These are phyloP conservation scores for Spea bombifrons DNA, from an alignment of 2,113 vertebrate species.

Conservation along the genomic window DNA sequence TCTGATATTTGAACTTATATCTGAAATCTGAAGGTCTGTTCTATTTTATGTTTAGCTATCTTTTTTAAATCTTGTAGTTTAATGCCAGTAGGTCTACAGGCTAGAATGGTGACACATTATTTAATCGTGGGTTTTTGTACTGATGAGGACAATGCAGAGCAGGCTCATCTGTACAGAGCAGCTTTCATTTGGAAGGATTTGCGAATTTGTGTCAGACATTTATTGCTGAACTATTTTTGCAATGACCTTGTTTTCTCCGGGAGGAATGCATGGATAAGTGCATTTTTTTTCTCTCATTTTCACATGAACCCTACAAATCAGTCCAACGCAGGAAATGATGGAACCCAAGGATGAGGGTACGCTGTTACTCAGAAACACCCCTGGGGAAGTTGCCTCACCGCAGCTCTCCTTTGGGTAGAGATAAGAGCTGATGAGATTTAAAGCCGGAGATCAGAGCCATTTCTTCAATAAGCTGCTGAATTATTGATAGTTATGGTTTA, in stretches of 20 bases:
- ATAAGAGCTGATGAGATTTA: constrained; percentile 34
- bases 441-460: constrained; percentile 23
- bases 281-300: constrained; percentile 2
- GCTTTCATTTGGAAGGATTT: not conserved
- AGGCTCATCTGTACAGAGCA: not conserved
- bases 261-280: not conserved
- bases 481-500: constrained; percentile 9
- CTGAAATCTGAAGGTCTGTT: no score
- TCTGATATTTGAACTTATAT: no score
- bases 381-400: constrained; percentile 14
- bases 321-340: constrained; percentile 21
- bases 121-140: not conserved
- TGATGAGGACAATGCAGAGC: not conserved
- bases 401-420: constrained; percentile 15
- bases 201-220: not conserved
- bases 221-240: constrained; percentile 25
- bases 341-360: constrained; percentile 7
- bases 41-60: no score
- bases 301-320: constrained; percentile 13
- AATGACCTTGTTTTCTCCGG: constrained; percentile 21
- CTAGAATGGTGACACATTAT: no score
- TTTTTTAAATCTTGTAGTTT: no score
- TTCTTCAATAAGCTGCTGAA: constrained; percentile 23
- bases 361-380: not conserved
- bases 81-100: no score